phyloP scores from a whole-genome alignment of 1,140 invertebrate genomes.

The Aricia agestis region DNA sequence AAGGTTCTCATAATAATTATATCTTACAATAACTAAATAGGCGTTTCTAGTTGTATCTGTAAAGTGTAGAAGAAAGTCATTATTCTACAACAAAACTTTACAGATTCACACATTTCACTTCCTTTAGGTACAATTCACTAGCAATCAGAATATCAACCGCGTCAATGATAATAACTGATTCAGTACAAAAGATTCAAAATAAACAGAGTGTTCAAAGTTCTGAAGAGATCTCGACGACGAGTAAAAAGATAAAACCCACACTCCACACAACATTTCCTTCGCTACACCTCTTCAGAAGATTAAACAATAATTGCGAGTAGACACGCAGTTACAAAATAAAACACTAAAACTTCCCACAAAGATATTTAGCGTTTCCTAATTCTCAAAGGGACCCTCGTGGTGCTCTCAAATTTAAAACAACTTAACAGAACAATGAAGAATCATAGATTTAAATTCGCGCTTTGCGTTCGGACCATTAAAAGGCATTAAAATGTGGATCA shows the following conservation, averaged over 20 bases:
- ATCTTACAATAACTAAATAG: too few species aligned
- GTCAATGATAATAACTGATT: too few species aligned
- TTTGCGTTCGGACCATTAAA: slow-evolving; percentile 39
- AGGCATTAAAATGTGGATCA: slow-evolving; percentile 53
- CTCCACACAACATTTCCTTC: background rate
- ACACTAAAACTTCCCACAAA: background rate
- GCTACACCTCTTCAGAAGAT: background rate
- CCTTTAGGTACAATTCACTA: too few species aligned
- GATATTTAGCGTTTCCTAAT: slow-evolving; percentile 11
- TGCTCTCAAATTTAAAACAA: slow-evolving; percentile 37
- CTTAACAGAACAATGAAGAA: slow-evolving; percentile 31
- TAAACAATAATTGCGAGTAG: background rate
- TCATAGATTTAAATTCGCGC: slow-evolving; percentile 33
- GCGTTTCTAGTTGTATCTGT: too few species aligned
- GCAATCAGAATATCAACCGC: too few species aligned
- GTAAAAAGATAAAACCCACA: slow-evolving; percentile 3
- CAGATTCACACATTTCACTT: too few species aligned
- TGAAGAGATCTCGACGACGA: background rate
- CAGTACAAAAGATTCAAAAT: too few species aligned
- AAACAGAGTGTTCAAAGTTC: background rate
- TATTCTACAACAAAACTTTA: too few species aligned
- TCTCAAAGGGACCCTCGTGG: slow-evolving; percentile 24
- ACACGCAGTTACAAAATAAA: slow-evolving; percentile 1
- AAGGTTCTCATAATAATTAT: too few species aligned
- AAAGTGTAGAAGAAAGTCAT: too few species aligned